phyloP scores from a whole-genome alignment of 1,140 invertebrate genomes.

The Dendroctonus valens region DNA sequence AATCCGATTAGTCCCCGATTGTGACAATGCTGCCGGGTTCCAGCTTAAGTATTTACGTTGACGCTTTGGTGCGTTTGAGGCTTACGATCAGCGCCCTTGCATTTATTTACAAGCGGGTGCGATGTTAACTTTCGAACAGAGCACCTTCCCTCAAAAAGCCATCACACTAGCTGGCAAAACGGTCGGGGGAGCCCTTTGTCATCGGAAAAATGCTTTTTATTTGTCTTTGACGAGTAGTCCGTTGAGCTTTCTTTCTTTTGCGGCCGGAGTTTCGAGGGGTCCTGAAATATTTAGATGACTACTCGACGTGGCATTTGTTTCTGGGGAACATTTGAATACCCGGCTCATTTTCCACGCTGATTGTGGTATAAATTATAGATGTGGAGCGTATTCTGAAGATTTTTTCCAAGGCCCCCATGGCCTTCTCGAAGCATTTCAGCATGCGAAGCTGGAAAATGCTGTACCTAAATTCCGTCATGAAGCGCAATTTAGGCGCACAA shows the following conservation, averaged over 20 bases:
- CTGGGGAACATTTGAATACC: conserved; percentile 27
- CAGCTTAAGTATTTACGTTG: no score
- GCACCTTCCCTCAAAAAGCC: conserved; percentile 2
- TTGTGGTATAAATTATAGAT: conserved; percentile 15
- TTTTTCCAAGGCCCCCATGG: no score
- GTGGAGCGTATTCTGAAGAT: no score
- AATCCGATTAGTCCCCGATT: no score
- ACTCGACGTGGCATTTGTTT: conserved; percentile 17
- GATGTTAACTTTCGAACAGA: no score
- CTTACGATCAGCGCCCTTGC: no score
- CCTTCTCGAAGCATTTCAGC: not conserved
- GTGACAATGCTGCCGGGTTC: no score
- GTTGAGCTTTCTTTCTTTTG: conserved; percentile 5
- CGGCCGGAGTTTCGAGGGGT: conserved; percentile 2
- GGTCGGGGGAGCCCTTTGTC: conserved; percentile 13
- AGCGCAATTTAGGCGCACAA: conserved; percentile 1
- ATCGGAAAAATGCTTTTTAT: conserved; percentile 18
- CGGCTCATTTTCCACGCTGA: conserved; percentile 19
- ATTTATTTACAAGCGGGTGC: no score
- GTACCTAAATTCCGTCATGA: not conserved
- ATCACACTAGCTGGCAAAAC: not conserved
- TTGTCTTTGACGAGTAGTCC: conserved; percentile 8
- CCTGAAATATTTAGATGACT: conserved; percentile 23
- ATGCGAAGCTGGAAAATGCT: not conserved
- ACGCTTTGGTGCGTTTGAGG: no score